These are phyloP conservation scores for Gymnocheta viridis DNA, from an alignment of 2,888 invertebrate species.

Conservation along the genomic window DNA sequence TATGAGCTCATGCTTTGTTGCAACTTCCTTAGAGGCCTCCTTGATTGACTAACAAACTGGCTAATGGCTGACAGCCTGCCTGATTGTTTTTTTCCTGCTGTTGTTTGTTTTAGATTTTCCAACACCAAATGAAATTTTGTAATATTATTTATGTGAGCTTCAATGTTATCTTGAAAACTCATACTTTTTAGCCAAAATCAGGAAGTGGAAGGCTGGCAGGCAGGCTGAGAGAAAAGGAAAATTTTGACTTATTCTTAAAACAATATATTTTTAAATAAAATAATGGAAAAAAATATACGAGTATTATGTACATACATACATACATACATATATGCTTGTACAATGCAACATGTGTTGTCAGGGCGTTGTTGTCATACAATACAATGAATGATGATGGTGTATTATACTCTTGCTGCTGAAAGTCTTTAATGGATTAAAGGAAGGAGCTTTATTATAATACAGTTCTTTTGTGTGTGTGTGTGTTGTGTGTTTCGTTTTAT, in stretches of 20 bases:
- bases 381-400: slow-evolving; percentile 40
- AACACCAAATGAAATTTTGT: slow-evolving; percentile 29
- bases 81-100: not conserved
- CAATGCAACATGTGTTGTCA: slow-evolving; percentile 64
- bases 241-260: slow-evolving; percentile 57
- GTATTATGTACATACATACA: not conserved
- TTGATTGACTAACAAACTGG: slow-evolving; percentile 19
- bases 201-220: not conserved
- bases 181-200: slow-evolving; percentile 35
- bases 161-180: slow-evolving; percentile 48
- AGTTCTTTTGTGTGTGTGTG: not conserved
- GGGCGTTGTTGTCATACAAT: slow-evolving; percentile 18
- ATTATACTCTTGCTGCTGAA: slow-evolving; percentile 26
- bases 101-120: slow-evolving; percentile 36
- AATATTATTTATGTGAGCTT: slow-evolving; percentile 31
- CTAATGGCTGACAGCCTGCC: slow-evolving; percentile 23
- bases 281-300: not conserved
- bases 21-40: slow-evolving; percentile 12
- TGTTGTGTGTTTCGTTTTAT: slow-evolving; percentile 40
- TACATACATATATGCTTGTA: not conserved
- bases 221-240: slow-evolving; percentile 27
- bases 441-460: slow-evolving; percentile 9
- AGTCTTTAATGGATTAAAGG: not conserved
- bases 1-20: not conserved
- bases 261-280: slow-evolving; percentile 36